Evolutionary conservation across 2,888 invertebrate species (phyloP).

Genomic region (Parascotia fuliginaria): DNA sequence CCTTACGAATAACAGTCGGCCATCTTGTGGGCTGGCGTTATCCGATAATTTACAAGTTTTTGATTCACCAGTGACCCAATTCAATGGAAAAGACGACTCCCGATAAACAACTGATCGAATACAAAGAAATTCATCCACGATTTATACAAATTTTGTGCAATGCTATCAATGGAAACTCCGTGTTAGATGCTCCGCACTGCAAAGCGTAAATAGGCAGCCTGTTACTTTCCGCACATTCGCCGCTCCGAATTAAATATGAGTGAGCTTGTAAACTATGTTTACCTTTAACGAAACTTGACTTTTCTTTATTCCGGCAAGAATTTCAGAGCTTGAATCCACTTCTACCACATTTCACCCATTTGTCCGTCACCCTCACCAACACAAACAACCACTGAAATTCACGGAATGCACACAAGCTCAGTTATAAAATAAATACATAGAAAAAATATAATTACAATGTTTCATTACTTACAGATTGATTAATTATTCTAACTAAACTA

Average conservation of each 20-base stretch:
- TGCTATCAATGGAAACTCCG: slow-evolving; percentile 55
- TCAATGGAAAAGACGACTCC: slow-evolving; percentile 54
- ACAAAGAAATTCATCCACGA: slow-evolving; percentile 54
- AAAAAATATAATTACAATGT: slow-evolving; percentile 11
- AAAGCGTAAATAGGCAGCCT: slow-evolving; percentile 72
- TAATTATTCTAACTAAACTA: slow-evolving; percentile 39
- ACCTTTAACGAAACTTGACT: slow-evolving; percentile 58
- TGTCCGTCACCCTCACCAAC: slow-evolving; percentile 74
- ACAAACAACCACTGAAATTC: slow-evolving; percentile 75
- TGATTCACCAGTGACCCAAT: slow-evolving; percentile 62
- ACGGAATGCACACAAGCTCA: slow-evolving; percentile 64
- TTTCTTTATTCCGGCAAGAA: slow-evolving; percentile 43
- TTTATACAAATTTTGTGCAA: slow-evolving; percentile 54
- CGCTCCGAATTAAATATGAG: slow-evolving; percentile 19
- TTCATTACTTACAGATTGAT: slow-evolving; percentile 41
- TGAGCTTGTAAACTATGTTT: slow-evolving; percentile 37
- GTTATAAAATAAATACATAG: slow-evolving; percentile 33
- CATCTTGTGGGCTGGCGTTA: slow-evolving; percentile 85
- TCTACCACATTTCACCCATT: slow-evolving; percentile 75
- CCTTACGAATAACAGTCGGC: slow-evolving; percentile 85
- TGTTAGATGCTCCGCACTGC: slow-evolving; percentile 68
- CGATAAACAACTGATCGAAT: slow-evolving; percentile 48
- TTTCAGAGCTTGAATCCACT: slow-evolving; percentile 58
- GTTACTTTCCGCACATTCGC: slow-evolving; percentile 61
- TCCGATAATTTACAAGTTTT: slow-evolving; percentile 75